These are phyloP conservation scores for Epizoanthus rinbou DNA, from an alignment of 92 coral and sea anemone species.

Conservation along the genomic window DNA sequence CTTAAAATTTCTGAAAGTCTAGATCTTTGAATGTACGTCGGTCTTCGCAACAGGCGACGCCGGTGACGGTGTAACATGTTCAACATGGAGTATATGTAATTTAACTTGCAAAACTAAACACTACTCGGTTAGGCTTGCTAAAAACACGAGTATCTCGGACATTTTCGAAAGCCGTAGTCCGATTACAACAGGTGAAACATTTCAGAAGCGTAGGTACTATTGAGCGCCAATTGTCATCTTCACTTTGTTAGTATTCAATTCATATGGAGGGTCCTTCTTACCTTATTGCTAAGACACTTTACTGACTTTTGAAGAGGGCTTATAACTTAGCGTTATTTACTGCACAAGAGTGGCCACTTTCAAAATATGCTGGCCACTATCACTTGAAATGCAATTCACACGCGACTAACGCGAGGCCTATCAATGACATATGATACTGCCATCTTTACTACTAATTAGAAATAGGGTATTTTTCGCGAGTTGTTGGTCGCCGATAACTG, in stretches of 20 bases:
- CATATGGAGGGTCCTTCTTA: constrained; percentile 5
- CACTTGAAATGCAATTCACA: constrained; percentile 28
- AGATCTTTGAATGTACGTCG: too few species aligned
- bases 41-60: too few species aligned
- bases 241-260: constrained; percentile 16
- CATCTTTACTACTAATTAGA: constrained; percentile 37
- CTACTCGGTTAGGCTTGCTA: too few species aligned
- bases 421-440: constrained; percentile 50
- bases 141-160: neutral
- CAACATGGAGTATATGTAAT: too few species aligned
- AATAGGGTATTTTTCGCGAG: constrained; percentile 29
- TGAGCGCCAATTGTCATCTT: constrained; percentile 3
- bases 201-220: neutral
- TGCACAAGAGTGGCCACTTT: neutral
- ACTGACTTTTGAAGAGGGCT: constrained; percentile 27
- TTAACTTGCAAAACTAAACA: too few species aligned
- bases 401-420: neutral
- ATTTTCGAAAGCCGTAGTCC: neutral
- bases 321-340: constrained; percentile 7
- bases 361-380: constrained; percentile 11
- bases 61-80: too few species aligned
- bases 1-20: too few species aligned
- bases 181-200: neutral
- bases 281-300: constrained; percentile 17
- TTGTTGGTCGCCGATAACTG: constrained; percentile 26